Evolutionary conservation across 2,797 vertebrate species (phyloP).

Genomic region (Sebastes cheni): DNA sequence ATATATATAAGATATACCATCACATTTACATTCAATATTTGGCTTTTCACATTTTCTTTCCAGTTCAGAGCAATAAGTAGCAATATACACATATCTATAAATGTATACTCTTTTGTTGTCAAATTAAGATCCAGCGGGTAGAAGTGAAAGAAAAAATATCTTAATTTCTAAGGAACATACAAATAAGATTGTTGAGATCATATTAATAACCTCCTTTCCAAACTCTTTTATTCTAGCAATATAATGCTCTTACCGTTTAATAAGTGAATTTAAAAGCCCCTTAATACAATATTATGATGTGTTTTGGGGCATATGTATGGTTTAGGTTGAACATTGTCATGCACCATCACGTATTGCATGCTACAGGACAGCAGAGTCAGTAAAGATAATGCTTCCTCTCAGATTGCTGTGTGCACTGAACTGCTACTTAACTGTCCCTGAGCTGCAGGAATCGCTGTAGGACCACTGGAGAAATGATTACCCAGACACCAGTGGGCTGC

Average conservation of each 20-base stretch:
- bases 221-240: not conserved
- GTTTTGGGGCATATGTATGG: not conserved
- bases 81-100: not conserved
- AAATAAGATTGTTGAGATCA: not conserved
- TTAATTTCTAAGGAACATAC: not conserved
- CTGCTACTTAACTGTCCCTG: constrained; percentile 49
- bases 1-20: no score
- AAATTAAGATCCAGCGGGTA: not conserved
- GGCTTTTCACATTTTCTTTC: no score
- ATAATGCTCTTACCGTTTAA: not conserved
- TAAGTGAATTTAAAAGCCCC: not conserved
- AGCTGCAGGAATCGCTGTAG: constrained; percentile 53
- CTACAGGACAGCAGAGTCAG: constrained; percentile 8
- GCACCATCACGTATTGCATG: constrained; percentile 14
- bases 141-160: not conserved
- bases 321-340: constrained; percentile 1
- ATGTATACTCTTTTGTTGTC: not conserved
- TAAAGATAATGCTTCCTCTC: constrained; percentile 17
- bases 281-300: not conserved
- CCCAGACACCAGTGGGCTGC: constrained; percentile 53
- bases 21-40: no score
- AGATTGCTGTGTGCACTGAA: constrained; percentile 41
- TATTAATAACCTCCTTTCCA: not conserved
- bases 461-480: constrained; percentile 63
- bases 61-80: not conserved